These are phyloP conservation scores for Menidia menidia DNA, from an alignment of 2,797 vertebrate genomes.

Conservation along the genomic window DNA sequence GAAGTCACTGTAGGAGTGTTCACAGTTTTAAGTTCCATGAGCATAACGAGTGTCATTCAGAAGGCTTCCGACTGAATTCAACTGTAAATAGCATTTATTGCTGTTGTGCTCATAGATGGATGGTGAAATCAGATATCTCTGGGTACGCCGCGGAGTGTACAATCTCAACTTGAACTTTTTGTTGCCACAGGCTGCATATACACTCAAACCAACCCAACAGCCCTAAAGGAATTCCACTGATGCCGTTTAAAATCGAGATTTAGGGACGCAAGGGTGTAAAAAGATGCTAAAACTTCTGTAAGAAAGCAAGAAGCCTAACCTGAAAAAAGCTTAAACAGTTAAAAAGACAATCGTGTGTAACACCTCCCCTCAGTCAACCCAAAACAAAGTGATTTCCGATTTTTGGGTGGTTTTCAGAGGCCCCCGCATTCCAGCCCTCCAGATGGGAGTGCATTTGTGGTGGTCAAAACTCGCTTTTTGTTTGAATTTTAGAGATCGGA, in stretches of 20 bases:
- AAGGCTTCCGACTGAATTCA: slow-evolving; percentile 18
- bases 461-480: neutral
- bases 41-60: slow-evolving; percentile 21
- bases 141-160: slow-evolving; percentile 8
- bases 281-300: neutral
- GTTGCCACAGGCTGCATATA: slow-evolving; percentile 3
- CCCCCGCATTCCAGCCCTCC: neutral
- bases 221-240: slow-evolving; percentile 24
- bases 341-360: neutral
- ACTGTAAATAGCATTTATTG: neutral
- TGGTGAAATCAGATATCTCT: slow-evolving; percentile 26
- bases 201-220: neutral
- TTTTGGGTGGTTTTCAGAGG: neutral
- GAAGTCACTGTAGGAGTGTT: neutral
- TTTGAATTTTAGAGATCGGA: slow-evolving; percentile 8
- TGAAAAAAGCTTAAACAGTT: too few relatives aligned
- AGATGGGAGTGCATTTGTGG: neutral
- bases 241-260: neutral
- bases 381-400: neutral
- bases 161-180: slow-evolving; percentile 9
- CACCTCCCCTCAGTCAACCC: neutral
- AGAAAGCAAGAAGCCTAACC: too few relatives aligned
- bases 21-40: slow-evolving; percentile 3
- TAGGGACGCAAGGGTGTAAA: neutral
- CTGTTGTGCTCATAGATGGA: slow-evolving; percentile 17